Conservation (phyloP, 2,797 vertebrate species). For the Toxotes lorentzi region DNA sequence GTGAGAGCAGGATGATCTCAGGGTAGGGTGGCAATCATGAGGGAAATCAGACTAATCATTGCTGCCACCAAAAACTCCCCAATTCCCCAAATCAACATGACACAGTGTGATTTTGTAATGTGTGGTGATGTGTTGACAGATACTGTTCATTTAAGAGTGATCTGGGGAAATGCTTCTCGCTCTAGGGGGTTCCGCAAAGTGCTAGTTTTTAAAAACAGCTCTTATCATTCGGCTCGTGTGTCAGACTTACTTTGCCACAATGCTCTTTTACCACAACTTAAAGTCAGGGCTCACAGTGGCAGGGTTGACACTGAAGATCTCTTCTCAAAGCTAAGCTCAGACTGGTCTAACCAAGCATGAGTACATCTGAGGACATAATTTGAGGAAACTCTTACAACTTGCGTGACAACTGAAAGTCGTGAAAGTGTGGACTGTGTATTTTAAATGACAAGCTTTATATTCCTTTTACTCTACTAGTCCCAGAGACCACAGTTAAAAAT, state of each 20-base stretch:
- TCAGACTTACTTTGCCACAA: conserved; percentile 59
- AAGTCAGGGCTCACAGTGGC: conserved; percentile 31
- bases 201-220: conserved; percentile 60
- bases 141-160: conserved; percentile 72
- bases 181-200: conserved; percentile 55
- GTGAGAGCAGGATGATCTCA: conserved; percentile 53
- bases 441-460: conserved; percentile 15
- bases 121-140: conserved; percentile 77
- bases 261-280: conserved; percentile 36
- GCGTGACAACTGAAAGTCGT: conserved; percentile 4
- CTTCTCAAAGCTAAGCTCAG: conserved; percentile 43
- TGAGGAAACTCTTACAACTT: conserved; percentile 7
- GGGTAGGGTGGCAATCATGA: conserved; percentile 50
- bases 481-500: neutral
- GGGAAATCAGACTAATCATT: conserved; percentile 77
- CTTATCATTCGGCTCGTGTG: conserved; percentile 60
- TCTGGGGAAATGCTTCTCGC: conserved; percentile 61
- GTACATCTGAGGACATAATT: conserved; percentile 29
- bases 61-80: conserved; percentile 70
- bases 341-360: conserved; percentile 23
- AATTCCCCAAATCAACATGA: conserved; percentile 72
- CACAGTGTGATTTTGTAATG: conserved; percentile 75
- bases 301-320: conserved; percentile 66
- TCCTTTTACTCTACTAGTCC: neutral
- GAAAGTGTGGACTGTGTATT: conserved; percentile 22